Conservation (phyloP, 2,113 vertebrate genomes). For the Rhinopomastus cyanomelas region DNA sequence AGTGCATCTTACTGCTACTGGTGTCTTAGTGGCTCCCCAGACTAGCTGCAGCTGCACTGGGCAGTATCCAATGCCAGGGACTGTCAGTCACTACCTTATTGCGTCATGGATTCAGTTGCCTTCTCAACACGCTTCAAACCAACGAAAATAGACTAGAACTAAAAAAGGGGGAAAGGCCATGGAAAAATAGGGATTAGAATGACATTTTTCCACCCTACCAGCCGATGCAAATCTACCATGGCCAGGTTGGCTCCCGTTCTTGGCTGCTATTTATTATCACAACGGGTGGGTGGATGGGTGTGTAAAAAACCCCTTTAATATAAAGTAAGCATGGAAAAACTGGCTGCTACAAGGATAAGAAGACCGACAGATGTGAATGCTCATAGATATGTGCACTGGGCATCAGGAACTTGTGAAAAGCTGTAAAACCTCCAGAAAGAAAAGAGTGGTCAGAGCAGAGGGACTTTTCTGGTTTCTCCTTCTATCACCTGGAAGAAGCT, state of each 20-base stretch:
- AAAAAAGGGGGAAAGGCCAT: not conserved
- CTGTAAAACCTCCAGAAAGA: not conserved
- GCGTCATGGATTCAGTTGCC: not conserved
- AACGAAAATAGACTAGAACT: not conserved
- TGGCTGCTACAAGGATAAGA: not conserved
- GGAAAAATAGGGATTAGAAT: not conserved
- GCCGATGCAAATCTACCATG: not conserved
- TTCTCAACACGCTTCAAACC: not conserved
- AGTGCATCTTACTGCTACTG: not conserved
- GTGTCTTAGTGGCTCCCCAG: not conserved
- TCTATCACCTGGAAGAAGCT: not conserved
- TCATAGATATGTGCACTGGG: not conserved
- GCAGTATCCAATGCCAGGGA: not conserved
- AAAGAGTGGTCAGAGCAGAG: not conserved
- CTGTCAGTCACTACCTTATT: not conserved
- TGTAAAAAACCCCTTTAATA: not conserved
- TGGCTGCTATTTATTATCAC: not conserved
- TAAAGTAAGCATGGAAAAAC: not conserved
- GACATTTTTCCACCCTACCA: not conserved
- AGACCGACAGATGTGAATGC: not conserved
- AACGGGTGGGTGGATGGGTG: not conserved
- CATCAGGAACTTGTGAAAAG: not conserved
- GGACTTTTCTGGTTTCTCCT: not conserved
- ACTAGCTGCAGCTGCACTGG: not conserved
- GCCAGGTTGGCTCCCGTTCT: not conserved